These are phyloP conservation scores for Chamaetylas fuelleborni DNA, from an alignment of 2,113 vertebrate genomes.

Conservation along the genomic window DNA sequence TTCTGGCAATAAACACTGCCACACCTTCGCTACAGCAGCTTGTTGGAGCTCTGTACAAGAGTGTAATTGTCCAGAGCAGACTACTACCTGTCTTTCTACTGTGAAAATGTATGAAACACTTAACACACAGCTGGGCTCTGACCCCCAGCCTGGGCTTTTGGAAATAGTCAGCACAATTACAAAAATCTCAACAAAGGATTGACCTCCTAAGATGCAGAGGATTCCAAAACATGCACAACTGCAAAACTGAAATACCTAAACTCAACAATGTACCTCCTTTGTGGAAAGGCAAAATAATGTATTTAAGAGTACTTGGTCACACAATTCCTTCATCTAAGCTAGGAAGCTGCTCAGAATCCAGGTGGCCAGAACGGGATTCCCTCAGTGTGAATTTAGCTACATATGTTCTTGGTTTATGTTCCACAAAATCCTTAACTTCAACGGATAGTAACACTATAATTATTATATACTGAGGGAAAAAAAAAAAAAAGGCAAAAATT, in stretches of 20 bases:
- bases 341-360: neutral
- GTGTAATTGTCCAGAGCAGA: neutral
- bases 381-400: neutral
- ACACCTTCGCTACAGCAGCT: neutral
- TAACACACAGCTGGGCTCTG: neutral
- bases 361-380: accelerated
- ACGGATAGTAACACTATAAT: neutral
- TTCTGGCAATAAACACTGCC: neutral
- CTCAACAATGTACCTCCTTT: neutral
- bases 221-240: neutral
- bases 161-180: neutral
- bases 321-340: neutral
- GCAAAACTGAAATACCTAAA: neutral
- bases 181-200: neutral
- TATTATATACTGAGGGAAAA: neutral
- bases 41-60: neutral
- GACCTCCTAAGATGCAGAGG: neutral
- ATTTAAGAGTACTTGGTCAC: neutral
- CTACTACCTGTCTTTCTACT: neutral
- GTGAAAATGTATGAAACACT: neutral
- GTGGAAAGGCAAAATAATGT: neutral
- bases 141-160: neutral
- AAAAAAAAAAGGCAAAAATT: neutral
- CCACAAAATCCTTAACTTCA: neutral
- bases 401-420: neutral